These are phyloP conservation scores for Leptopilina myrica DNA, from an alignment of 2,888 invertebrate species.

Conservation along the genomic window DNA sequence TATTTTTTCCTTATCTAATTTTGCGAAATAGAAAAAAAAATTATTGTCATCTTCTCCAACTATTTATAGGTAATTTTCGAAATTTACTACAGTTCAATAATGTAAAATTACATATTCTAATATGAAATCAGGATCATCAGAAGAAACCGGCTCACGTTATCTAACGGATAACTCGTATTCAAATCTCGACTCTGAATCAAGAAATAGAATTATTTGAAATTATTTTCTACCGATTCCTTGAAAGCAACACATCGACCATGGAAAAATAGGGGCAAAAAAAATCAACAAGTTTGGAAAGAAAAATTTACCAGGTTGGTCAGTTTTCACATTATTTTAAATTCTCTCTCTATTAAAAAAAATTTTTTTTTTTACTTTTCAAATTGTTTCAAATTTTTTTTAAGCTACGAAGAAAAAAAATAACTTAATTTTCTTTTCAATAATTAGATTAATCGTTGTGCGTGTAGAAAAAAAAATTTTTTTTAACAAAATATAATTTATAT, in stretches of 20 bases:
- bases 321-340: background rate
- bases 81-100: background rate
- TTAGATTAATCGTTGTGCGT: too few relatives aligned
- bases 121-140: background rate
- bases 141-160: slow-evolving; percentile 29
- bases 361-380: too few relatives aligned
- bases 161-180: slow-evolving; percentile 25
- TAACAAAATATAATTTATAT: background rate
- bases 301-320: background rate
- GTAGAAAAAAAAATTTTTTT: background rate
- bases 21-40: background rate
- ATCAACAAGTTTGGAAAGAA: background rate
- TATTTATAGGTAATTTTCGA: background rate
- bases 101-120: slow-evolving; percentile 18
- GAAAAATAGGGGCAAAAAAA: background rate
- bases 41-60: background rate
- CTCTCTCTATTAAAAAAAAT: background rate
- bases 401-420: too few relatives aligned
- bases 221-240: background rate
- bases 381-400: too few relatives aligned
- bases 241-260: background rate
- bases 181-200: background rate
- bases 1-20: background rate
- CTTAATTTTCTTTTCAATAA: too few relatives aligned
- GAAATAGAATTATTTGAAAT: background rate